Percentiles rank a stretch among this genome's conserved stretches.
Evolutionary conservation across 2,888 invertebrate genomes (phyloP).

Genomic region (Rhyacophila evoluta): DNA sequence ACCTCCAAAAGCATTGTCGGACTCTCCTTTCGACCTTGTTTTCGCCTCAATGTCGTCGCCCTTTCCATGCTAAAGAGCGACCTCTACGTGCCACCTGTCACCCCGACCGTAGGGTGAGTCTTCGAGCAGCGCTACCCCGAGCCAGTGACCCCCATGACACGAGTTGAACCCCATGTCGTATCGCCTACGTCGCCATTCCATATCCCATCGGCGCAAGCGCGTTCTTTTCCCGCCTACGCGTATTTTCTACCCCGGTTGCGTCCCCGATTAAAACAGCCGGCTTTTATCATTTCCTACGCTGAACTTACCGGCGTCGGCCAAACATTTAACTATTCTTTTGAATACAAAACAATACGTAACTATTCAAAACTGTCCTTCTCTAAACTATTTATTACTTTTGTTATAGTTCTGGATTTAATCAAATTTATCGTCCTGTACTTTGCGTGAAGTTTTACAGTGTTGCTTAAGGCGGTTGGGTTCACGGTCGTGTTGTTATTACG

Average conservation of each 20-base stretch:
- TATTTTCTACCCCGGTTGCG: constrained; percentile 11
- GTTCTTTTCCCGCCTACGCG: constrained; percentile 48
- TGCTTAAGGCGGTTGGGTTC: not conserved
- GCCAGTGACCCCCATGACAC: constrained; percentile 53
- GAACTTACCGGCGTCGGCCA: not conserved
- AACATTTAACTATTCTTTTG: not conserved
- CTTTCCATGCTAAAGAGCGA: not conserved
- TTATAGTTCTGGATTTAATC: too few relatives aligned
- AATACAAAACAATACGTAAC: not conserved
- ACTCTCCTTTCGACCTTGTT: constrained; percentile 47
- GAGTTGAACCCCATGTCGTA: constrained; percentile 39
- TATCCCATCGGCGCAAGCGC: constrained; percentile 38
- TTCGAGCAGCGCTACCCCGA: constrained; percentile 33
- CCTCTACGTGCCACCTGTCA: not conserved
- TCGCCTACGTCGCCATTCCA: constrained; percentile 32
- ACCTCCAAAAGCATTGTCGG: not conserved
- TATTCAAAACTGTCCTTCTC: not conserved
- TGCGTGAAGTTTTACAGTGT: not conserved
- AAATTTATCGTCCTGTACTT: not conserved
- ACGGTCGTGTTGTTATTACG: not conserved
- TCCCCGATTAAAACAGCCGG: not conserved
- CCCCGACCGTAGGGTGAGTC: not conserved
- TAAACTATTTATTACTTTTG: too few relatives aligned
- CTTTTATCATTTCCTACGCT: not conserved
- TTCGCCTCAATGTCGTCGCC: constrained; percentile 30